These are phyloP conservation scores for Allolobophora icterica DNA, from an alignment of 2,888 invertebrate genomes.

Conservation along the genomic window DNA sequence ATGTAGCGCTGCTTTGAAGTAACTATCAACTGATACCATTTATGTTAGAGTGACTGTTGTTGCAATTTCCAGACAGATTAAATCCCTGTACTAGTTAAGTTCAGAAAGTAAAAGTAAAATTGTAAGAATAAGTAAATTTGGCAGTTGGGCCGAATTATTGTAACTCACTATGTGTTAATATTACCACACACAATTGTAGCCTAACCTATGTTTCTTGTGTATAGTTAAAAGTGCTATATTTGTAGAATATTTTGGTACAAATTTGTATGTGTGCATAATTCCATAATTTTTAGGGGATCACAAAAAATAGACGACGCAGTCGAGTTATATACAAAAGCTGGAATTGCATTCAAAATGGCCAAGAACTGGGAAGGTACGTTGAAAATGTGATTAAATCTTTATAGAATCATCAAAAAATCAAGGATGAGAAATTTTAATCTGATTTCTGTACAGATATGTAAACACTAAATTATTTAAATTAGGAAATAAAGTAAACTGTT, in stretches of 20 bases:
- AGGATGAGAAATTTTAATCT: not conserved
- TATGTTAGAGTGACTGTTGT: no score
- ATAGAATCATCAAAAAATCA: not conserved
- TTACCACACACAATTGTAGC: not conserved
- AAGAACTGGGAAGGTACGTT: slow-evolving; percentile 84
- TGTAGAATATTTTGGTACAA: not conserved
- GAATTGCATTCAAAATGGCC: slow-evolving; percentile 98
- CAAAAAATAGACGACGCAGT: slow-evolving; percentile 92
- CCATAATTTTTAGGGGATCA: slow-evolving; percentile 68
- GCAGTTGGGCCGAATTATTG: no score
- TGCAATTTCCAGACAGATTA: no score
- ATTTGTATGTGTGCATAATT: not conserved
- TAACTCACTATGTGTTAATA: not conserved
- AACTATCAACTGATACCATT: no score
- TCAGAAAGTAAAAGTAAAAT: no score
- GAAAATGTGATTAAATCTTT: not conserved
- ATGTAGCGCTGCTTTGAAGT: no score
- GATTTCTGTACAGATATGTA: not conserved
- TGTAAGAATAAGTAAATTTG: no score
- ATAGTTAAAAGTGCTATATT: not conserved
- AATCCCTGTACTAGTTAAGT: no score
- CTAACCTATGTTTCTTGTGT: not conserved
- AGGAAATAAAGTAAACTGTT: not conserved
- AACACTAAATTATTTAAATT: not conserved
- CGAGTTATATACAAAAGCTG: slow-evolving; percentile 93